These are phyloP conservation scores for Meda fulgida DNA, from an alignment of 2,797 vertebrate species.

Conservation along the genomic window DNA sequence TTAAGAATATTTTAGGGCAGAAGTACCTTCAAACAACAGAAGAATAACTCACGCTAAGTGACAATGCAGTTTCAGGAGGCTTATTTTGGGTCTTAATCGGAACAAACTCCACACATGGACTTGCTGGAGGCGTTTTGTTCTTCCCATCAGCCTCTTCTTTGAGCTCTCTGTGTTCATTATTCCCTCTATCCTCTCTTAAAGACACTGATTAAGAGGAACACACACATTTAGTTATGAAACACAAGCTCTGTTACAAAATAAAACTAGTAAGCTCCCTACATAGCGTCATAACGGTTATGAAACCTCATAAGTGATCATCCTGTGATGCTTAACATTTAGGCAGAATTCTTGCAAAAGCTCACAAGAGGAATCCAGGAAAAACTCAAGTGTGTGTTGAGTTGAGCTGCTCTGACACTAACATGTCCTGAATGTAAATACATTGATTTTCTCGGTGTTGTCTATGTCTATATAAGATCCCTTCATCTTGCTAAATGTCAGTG, in stretches of 20 bases:
- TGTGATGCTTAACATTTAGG: neutral
- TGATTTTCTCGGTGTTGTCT: neutral
- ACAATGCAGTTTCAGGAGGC: conserved; percentile 47
- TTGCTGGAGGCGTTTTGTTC: neutral
- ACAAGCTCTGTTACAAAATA: neutral
- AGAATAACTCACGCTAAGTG: conserved; percentile 44
- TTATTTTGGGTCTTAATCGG: conserved; percentile 4
- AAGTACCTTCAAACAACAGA: neutral
- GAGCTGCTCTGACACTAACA: neutral
- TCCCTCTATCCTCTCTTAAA: conserved; percentile 13
- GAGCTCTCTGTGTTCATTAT: neutral
- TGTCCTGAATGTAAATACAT: conserved; percentile 4
- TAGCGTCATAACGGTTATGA: neutral
- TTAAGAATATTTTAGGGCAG: conserved; percentile 44
- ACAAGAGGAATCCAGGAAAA: neutral
- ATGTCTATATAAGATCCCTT: neutral
- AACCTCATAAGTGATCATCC: neutral
- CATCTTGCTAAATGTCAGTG: conserved; percentile 15
- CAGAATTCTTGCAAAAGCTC: neutral
- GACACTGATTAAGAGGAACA: neutral
- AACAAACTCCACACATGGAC: neutral
- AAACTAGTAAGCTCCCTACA: neutral
- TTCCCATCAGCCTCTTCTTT: neutral
- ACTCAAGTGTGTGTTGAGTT: neutral
- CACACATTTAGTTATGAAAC: neutral